Evolutionary conservation across 2,888 invertebrate species (phyloP).

Genomic region (Tortrix viridana): DNA sequence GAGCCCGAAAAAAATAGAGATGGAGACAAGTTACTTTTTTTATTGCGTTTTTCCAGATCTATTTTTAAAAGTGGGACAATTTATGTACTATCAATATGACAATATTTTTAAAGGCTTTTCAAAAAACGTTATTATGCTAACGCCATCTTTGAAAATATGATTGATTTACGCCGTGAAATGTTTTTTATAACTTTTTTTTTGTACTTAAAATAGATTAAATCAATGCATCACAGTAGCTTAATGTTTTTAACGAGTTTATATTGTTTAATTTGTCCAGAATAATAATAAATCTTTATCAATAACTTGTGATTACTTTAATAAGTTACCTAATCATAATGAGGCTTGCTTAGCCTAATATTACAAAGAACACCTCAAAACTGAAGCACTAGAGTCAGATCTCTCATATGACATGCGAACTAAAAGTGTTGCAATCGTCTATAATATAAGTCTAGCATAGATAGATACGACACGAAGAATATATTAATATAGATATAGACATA

Average conservation of each 20-base stretch:
- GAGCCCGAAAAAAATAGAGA: too few species aligned
- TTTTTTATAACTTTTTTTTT: slow-evolving; percentile 1
- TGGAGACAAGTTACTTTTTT: too few species aligned
- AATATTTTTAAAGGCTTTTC: not conserved
- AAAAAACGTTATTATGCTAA: not conserved
- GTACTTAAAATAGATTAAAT: slow-evolving; percentile 31
- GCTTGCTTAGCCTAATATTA: not conserved
- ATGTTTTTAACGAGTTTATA: slow-evolving; percentile 26
- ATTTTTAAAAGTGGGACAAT: too few species aligned
- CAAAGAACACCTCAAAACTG: slow-evolving; percentile 44
- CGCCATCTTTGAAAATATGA: not conserved
- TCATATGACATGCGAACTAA: slow-evolving; percentile 73
- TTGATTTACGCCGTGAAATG: not conserved
- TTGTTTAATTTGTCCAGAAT: slow-evolving; percentile 2
- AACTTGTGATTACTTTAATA: not conserved
- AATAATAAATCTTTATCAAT: slow-evolving; percentile 17
- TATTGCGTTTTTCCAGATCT: too few species aligned
- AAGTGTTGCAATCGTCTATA: slow-evolving; percentile 79
- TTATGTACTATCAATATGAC: too few species aligned
- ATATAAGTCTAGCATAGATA: slow-evolving; percentile 74
- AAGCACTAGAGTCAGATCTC: slow-evolving; percentile 75
- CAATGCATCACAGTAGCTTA: slow-evolving; percentile 20
- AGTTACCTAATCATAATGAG: not conserved
- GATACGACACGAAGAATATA: slow-evolving; percentile 40
- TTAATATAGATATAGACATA: slow-evolving; percentile 62